phyloP scores from a whole-genome alignment of 2,113 vertebrate genomes.

The Numida meleagris region DNA sequence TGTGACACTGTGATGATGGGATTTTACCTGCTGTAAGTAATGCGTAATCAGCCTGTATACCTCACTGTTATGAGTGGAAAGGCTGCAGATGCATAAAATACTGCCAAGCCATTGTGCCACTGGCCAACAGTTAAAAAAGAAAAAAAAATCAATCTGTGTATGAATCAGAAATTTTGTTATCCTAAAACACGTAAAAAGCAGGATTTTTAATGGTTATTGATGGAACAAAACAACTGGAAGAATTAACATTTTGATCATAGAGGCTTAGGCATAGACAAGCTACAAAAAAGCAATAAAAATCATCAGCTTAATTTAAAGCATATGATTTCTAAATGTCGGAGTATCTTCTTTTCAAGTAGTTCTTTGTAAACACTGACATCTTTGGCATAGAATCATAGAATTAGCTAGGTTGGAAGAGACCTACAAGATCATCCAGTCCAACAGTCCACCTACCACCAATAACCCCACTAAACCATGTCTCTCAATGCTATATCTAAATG shows the following conservation, averaged over 20 bases:
- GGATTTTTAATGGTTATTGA: not conserved
- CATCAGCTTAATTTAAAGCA: not conserved
- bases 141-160: not conserved
- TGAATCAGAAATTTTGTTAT: not conserved
- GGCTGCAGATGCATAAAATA: not conserved
- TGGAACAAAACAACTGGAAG: not conserved
- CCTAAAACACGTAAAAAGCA: not conserved
- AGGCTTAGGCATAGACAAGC: not conserved
- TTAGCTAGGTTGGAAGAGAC: no score
- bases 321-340: not conserved
- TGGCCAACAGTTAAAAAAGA: not conserved
- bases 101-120: not conserved
- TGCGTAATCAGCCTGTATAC: not conserved
- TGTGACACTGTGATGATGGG: rapidly evolving
- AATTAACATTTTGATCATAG: not conserved
- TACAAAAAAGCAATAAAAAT: not conserved
- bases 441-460: no score
- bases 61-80: not conserved
- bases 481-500: no score
- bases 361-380: not conserved
- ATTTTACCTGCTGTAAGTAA: not conserved
- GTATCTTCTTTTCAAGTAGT: not conserved
- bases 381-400: no score
- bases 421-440: no score
- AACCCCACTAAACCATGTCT: no score